Conservation (phyloP, 2,797 vertebrate genomes). For the Mionectes olivaceus region DNA sequence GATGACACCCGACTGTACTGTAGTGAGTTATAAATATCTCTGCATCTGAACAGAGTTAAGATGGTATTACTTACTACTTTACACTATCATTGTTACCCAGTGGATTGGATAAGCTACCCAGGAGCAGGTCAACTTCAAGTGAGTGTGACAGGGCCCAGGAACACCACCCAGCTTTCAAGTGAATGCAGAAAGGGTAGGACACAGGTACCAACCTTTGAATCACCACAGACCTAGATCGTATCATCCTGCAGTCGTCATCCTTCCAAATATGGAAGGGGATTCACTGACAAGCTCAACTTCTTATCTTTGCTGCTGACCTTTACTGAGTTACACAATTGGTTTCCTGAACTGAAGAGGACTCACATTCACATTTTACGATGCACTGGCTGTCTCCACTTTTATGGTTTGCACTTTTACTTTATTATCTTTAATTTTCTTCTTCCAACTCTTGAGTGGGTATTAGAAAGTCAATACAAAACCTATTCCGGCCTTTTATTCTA, state of each 20-base stretch:
- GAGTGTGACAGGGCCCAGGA: neutral
- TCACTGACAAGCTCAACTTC: constrained; percentile 50
- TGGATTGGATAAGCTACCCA: neutral
- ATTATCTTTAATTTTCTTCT: constrained; percentile 78
- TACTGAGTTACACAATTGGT: constrained; percentile 31
- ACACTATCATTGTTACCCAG: neutral
- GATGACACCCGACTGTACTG: neutral
- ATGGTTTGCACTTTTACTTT: constrained; percentile 72
- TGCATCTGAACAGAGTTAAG: neutral
- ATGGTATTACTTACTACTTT: neutral
- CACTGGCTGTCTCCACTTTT: constrained; percentile 1
- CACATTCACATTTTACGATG: constrained; percentile 28
- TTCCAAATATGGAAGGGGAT: constrained; percentile 60
- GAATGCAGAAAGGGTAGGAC: neutral
- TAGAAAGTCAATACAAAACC: constrained; percentile 77
- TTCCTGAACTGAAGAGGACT: neutral
- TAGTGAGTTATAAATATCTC: neutral
- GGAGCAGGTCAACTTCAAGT: neutral
- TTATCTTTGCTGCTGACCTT: constrained; percentile 62
- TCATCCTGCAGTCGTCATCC: neutral
- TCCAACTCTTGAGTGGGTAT: constrained; percentile 63
- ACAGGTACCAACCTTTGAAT: neutral
- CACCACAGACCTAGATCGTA: neutral
- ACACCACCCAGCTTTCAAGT: neutral
- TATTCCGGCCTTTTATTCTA: constrained; percentile 68